Conservation (phyloP, 2,797 vertebrate genomes). For the Ciconia nigra region DNA sequence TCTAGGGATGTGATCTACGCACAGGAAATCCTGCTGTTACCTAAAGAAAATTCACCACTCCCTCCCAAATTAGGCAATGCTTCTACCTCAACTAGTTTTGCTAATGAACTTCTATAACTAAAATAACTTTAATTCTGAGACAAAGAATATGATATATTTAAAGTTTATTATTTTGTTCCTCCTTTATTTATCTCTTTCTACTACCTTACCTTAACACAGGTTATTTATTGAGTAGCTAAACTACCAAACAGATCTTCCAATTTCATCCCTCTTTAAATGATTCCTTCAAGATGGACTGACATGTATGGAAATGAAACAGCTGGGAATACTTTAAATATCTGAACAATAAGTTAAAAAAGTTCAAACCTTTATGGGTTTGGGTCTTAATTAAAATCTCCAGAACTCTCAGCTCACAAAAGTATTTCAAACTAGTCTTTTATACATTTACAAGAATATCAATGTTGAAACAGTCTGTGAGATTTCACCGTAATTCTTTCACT, state of each 20-base stretch:
- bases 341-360: neutral
- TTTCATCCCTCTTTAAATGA: neutral
- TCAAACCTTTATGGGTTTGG: neutral
- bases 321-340: neutral
- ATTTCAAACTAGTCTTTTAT: neutral
- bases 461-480: neutral
- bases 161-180: neutral
- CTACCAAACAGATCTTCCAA: neutral
- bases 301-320: neutral
- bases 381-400: neutral
- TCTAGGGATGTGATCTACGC: neutral
- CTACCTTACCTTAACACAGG: neutral
- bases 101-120: neutral
- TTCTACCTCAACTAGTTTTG: neutral
- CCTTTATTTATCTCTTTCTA: neutral
- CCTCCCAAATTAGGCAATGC: neutral
- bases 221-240: neutral
- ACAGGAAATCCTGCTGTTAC: neutral
- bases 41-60: neutral
- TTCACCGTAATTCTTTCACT: neutral
- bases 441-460: neutral
- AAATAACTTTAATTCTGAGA: neutral
- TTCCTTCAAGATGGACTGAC: neutral
- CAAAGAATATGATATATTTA: neutral
- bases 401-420: neutral